Conservation (phyloP, 2,888 invertebrate genomes). For the Endomychus coccineus region DNA sequence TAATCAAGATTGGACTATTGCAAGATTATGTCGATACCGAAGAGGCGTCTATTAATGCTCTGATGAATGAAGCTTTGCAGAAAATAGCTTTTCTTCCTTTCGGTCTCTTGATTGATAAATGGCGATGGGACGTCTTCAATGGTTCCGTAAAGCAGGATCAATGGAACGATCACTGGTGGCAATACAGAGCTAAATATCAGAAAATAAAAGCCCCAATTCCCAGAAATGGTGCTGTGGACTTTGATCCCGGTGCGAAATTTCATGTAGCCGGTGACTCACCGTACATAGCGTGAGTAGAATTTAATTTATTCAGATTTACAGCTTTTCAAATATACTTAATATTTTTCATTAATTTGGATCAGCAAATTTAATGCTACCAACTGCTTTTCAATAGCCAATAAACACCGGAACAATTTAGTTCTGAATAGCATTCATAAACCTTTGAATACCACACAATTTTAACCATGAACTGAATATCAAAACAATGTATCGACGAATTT, state of each 20-base stretch:
- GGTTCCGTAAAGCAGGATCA: constrained; percentile 40
- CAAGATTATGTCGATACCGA: constrained; percentile 36
- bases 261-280: constrained; percentile 44
- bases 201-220: constrained; percentile 42
- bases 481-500: too few species aligned
- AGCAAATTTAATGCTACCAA: too few species aligned
- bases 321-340: too few species aligned
- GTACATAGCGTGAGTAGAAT: constrained; percentile 38
- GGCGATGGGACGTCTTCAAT: constrained; percentile 53
- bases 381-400: too few species aligned
- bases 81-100: constrained; percentile 52
- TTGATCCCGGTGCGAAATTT: constrained; percentile 46
- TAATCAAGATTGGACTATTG: constrained; percentile 44
- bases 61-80: constrained; percentile 45
- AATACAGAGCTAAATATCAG: constrained; percentile 41
- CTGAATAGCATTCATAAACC: too few species aligned
- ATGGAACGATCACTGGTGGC: constrained; percentile 46
- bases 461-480: too few species aligned
- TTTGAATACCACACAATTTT: too few species aligned
- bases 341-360: too few species aligned
- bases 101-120: constrained; percentile 50
- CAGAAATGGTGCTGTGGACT: constrained; percentile 40
- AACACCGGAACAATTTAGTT: too few species aligned
- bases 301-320: too few species aligned
- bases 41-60: constrained; percentile 44